Conservation (phyloP, 2,888 invertebrate genomes). For the Lagria hirta region DNA sequence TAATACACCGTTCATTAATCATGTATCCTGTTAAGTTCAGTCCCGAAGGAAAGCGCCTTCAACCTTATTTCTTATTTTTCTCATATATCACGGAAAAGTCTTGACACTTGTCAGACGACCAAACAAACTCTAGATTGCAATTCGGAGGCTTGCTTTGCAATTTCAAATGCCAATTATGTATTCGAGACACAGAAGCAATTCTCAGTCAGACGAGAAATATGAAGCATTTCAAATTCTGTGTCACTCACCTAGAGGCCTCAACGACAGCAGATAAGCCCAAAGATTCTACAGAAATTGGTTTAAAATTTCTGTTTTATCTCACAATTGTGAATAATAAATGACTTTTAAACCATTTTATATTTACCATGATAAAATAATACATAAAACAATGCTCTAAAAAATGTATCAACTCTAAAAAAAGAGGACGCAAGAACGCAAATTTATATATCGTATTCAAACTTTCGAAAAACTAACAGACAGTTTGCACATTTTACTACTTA, state of each 20-base stretch:
- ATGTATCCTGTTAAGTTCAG: slow-evolving; percentile 47
- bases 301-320: too few relatives aligned
- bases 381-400: too few relatives aligned
- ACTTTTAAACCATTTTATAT: too few relatives aligned
- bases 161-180: slow-evolving; percentile 54
- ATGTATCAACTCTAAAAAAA: too few relatives aligned
- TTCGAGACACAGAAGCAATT: slow-evolving; percentile 53
- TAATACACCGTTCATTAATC: slow-evolving; percentile 42
- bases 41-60: slow-evolving; percentile 41
- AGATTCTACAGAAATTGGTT: too few relatives aligned
- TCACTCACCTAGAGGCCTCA: slow-evolving; percentile 41
- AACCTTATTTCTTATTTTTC: slow-evolving; percentile 51
- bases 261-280: too few relatives aligned
- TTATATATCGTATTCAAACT: too few relatives aligned
- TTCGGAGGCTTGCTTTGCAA: slow-evolving; percentile 43
- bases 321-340: too few relatives aligned
- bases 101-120: slow-evolving; percentile 50
- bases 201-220: slow-evolving; percentile 53
- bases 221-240: slow-evolving; percentile 51
- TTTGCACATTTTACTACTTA: too few relatives aligned
- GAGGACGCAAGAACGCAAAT: too few relatives aligned
- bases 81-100: slow-evolving; percentile 52
- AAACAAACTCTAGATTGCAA: slow-evolving; percentile 40
- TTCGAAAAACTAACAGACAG: too few relatives aligned
- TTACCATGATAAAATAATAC: too few relatives aligned